Evolutionary conservation across 2,797 vertebrate genomes (phyloP), one percentile per base, ranked within the genome.

Genomic region (Mormyrops attenuatus): DNA sequence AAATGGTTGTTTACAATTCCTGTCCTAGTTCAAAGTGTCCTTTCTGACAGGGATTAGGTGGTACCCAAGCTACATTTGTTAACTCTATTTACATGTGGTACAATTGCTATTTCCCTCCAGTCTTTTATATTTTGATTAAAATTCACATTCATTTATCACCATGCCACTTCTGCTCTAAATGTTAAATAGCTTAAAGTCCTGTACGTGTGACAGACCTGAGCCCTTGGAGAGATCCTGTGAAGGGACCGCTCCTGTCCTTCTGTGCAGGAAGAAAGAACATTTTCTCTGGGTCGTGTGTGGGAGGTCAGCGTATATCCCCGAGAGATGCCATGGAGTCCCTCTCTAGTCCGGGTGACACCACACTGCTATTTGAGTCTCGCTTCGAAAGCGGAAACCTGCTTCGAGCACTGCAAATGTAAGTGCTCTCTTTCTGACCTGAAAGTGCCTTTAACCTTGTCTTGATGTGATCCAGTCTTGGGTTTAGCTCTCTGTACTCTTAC

Each of bases 361-460:
- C 95, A 30, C 90, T 96, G 90, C 91, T 94, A 73, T 97, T 97
- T 15, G 95, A 97, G 94, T 94, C 95, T 30, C 93, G 95, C 55
- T 97, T 96, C 92, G 96, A 96, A 91, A 96, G 96, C 89, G 95
- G 95, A 69, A 96, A 96, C 93, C 94, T 96, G 85, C 94, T 96
- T 91, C 96, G 95, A 90, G 96, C 94, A 82, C 91, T 96, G 89
- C 95, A 95, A 95, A 91, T 96, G 96, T 96, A 94, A 93, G 96
- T 93, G 82, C 30, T 5, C 7, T 26, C 66, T 20, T 30, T n/a
- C n/a, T 49, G 15, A 9, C 13, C 53, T 2, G 6, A 63, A 8
- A 15, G 3, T n/a, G 13, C 7, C 2, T 20, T 55, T 86, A 44
- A 20, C 69, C 26, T 34, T 77, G 4, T 77, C 11, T 52, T 57